Evolutionary conservation across 2,797 vertebrate species (phyloP).

Genomic region (Kryptolebias ocellatus): DNA sequence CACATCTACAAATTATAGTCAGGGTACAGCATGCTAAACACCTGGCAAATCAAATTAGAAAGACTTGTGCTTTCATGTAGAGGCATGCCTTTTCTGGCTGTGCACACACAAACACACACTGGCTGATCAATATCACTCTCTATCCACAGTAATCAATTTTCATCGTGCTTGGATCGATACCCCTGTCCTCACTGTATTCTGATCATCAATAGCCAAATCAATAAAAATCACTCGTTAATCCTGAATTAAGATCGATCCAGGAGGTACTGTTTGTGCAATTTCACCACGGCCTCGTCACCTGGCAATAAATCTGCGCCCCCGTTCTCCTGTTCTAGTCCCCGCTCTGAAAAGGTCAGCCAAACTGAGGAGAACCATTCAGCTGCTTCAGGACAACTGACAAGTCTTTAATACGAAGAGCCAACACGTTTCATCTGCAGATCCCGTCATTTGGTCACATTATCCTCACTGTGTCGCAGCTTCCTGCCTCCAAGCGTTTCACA

Average conservation of each 20-base stretch:
- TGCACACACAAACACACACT: neutral
- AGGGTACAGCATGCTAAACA: conserved; percentile 2
- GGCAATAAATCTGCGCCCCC: conserved; percentile 8
- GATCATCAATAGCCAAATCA: conserved; percentile 50
- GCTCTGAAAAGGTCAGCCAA: conserved; percentile 24
- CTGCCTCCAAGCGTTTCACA: neutral
- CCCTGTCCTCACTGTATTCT: conserved; percentile 38
- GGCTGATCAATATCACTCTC: conserved; percentile 43
- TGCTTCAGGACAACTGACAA: neutral
- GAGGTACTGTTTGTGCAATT: conserved; percentile 11
- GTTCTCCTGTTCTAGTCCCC: neutral
- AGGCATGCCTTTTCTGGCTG: neutral
- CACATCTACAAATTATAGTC: neutral
- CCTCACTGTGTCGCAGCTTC: conserved; percentile 16
- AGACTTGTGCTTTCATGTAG: neutral
- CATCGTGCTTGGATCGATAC: conserved; percentile 51
- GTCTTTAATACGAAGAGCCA: conserved; percentile 13
- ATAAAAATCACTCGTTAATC: conserved; percentile 56
- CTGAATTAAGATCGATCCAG: conserved; percentile 59
- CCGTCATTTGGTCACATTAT: conserved; percentile 8
- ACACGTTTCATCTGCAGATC: neutral
- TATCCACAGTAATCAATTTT: conserved; percentile 56
- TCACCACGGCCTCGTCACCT: conserved; percentile 6
- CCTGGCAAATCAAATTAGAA: neutral
- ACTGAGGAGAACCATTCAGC: conserved; percentile 8